Base-by-base conservation (phyloP, 2,888 invertebrate genomes). In the Venusia cambrica region DNA sequence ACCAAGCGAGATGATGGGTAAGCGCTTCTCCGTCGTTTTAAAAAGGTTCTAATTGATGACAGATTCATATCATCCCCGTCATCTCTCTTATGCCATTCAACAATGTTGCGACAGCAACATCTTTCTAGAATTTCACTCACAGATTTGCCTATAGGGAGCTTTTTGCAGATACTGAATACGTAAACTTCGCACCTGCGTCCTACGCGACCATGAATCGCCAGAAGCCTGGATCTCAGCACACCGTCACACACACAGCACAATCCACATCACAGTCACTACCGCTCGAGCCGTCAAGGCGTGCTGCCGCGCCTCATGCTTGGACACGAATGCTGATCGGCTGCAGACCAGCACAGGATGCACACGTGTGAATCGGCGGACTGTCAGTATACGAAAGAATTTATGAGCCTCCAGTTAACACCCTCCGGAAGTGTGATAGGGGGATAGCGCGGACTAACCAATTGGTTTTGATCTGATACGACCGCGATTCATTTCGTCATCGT, bases 331-430 rank as follows among this genome's bases (percentile, higher is more conserved):
- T 5, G n/a, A n/a, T n/a, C 14, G 5, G 44, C 27, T 29, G 49
- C 72, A 70, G 68, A 51, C 54, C 64, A 62, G 45, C 56, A 68
- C 62, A 69, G 61, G 62, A 67, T 65, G 62, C 47, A 62, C 62
- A 77, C 74, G 74, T 77, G 81, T 73, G 71, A 75, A 65, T 67
- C 54, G 57, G 45, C 32, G 71, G 74, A 67, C 79, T 85, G 87
- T 87, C 85, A 85, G 68, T 36, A 51, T 65, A 67, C 58, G 77
- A 85, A 83, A 87, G 85, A 87, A 87, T 85, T 85, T 87, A 87
- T 85, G 84, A 70, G 73, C 68, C 48, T 45, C 48, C 62, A 63
- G 72, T 65, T 59, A 37, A 38, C 57, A 58, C 78, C 74, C 77
- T 73, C 73, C 78, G 85, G 85, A 84, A 63, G 63, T 54, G 44